phyloP scores from a whole-genome alignment of 2,888 invertebrate species.

The Hypolimnas misippus region DNA sequence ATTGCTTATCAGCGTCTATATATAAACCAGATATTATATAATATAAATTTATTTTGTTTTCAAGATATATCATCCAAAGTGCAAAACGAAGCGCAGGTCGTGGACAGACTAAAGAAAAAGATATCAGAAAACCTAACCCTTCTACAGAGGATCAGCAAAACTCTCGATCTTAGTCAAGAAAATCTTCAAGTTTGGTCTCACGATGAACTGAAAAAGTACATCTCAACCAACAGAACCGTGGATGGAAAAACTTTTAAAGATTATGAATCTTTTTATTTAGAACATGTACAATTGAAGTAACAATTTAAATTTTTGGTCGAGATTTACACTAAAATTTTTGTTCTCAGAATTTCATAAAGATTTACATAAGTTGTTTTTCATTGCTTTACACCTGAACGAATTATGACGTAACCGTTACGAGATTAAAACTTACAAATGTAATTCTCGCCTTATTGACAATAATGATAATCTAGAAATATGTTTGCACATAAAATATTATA shows the following conservation, averaged over 20 bases:
- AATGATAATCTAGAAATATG: no score
- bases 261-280: conserved; percentile 58
- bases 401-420: no score
- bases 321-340: no score
- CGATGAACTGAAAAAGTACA: conserved; percentile 56
- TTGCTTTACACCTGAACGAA: no score
- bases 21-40: neutral
- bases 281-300: conserved; percentile 47
- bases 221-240: conserved; percentile 56
- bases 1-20: no score
- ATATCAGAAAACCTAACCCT: conserved; percentile 59
- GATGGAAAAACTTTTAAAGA: conserved; percentile 62
- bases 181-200: conserved; percentile 64
- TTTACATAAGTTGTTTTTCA: no score
- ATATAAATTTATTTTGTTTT: no score
- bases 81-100: conserved; percentile 54
- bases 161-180: conserved; percentile 56
- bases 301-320: neutral
- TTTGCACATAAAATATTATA: no score
- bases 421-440: no score
- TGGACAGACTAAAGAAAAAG: conserved; percentile 68
- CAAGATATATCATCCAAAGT: conserved; percentile 61
- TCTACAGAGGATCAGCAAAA: conserved; percentile 60
- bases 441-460: no score
- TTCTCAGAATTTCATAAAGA: no score